Evolutionary conservation across 2,888 invertebrate genomes (phyloP).

Genomic region (Timema cristinae): DNA sequence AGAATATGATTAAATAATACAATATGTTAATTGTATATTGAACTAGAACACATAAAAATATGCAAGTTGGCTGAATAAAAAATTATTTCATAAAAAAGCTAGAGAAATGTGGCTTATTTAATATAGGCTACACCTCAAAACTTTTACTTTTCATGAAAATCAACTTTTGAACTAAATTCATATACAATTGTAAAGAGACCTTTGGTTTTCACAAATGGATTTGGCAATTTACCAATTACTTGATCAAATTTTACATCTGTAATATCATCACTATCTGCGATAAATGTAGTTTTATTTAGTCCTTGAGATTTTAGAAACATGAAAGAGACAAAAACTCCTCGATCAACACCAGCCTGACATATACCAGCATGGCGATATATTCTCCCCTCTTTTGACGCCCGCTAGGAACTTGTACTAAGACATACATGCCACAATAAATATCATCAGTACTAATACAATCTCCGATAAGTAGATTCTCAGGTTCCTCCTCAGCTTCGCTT

Average conservation of each 20-base stretch:
- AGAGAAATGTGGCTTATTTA: no score
- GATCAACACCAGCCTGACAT: not conserved
- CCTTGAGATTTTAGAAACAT: conserved; percentile 7
- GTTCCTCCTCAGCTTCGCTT: not conserved
- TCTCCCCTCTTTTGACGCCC: not conserved
- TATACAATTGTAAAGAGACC: conserved; percentile 2
- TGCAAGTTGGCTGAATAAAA: not conserved
- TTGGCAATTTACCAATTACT: conserved; percentile 1
- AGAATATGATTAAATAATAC: no score
- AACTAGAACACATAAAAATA: not conserved
- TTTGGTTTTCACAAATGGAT: not conserved
- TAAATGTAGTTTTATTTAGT: not conserved
- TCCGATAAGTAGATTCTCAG: not conserved
- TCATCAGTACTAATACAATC: not conserved
- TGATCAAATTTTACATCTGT: conserved; percentile 2
- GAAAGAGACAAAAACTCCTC: not conserved
- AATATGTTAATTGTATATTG: no score
- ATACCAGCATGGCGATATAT: not conserved
- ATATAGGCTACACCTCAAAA: not conserved
- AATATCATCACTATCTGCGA: not conserved
- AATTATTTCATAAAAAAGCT: no score
- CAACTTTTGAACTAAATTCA: conserved; percentile 1
- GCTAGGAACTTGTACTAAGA: conserved; percentile 4
- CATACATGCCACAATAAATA: not conserved
- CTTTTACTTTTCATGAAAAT: not conserved